Evolutionary conservation across 1,140 invertebrate genomes (phyloP), one percentile per base, ranked within the genome.

Genomic region (Drosophila ercepeae): DNA sequence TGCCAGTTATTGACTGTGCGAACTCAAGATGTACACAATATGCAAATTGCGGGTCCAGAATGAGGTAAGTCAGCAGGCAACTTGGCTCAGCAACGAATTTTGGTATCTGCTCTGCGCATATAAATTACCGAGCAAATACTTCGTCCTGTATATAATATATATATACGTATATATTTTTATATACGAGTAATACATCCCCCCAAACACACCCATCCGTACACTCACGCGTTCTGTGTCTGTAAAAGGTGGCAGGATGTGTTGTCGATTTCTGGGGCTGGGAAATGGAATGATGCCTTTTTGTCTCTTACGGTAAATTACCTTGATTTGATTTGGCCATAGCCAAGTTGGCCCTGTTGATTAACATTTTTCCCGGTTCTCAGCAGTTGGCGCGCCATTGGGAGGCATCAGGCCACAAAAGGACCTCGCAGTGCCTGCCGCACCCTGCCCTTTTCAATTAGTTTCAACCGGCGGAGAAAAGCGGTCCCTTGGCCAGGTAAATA

Each of bases 251-350:
- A 32, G 63, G 63, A 48, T 70, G 32, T 71, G 67, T 59, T 72
- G 69, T 42, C 55, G 27, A 71, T 41, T 53, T 42, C 39, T 39
- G 58, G 14, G 46, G 52, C 58, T 68, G 54, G 50, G 32, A 82
- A 88, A 88, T 75, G 70, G 78, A 88, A 88, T 75, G 64, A 82
- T 88, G 74, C 63, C 77, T 75, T 88, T 88, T 82, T 88, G 82
- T 88, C 82, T 88, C 79, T 88, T 71, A 88, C 82, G 77, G 74
- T 78, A 88, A 88, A 88, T 88, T 88, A 88, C 82, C 82, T 89
- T 88, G 83, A 88, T 88, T 88, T 88, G 77, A 88, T 88, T 88
- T 88, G 18, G 41, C 27, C 53, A 41, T 53, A 52, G 71, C 29
- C 50, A 65, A 74, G 69, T 51, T 45, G 58, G 36, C 27, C 29